Conservation (phyloP, 2,888 invertebrate genomes). For the Molorchus minor region DNA sequence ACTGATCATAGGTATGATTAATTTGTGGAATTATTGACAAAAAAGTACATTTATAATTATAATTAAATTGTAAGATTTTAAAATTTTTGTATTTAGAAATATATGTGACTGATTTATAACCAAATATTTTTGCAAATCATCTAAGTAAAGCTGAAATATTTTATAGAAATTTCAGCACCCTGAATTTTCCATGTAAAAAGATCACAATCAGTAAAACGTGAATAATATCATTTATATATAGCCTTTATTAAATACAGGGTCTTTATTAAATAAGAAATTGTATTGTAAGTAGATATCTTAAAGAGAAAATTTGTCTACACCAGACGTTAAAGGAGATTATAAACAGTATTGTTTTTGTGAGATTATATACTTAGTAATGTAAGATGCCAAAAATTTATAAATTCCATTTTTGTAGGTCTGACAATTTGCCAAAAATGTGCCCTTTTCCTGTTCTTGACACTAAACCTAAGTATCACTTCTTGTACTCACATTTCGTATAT, state of each 20-base stretch:
- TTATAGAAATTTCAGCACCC: slow-evolving; percentile 46
- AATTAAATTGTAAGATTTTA: slow-evolving; percentile 50
- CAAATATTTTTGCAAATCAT: slow-evolving; percentile 47
- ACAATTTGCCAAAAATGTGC: slow-evolving; percentile 33
- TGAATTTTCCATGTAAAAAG: slow-evolving; percentile 48
- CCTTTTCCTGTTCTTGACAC: slow-evolving; percentile 5
- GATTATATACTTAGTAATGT: slow-evolving; percentile 47
- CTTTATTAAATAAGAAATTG: slow-evolving; percentile 61
- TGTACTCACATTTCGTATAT: too few relatives aligned
- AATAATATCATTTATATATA: slow-evolving; percentile 60
- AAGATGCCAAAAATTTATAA: slow-evolving; percentile 44
- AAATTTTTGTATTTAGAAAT: slow-evolving; percentile 50
- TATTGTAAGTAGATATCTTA: slow-evolving; percentile 57
- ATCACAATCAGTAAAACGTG: slow-evolving; percentile 58
- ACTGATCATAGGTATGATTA: slow-evolving; percentile 24
- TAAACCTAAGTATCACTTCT: neutral
- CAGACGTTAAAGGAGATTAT: slow-evolving; percentile 48
- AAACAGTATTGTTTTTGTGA: slow-evolving; percentile 58
- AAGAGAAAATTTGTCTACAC: slow-evolving; percentile 53
- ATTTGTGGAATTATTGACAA: slow-evolving; percentile 43
- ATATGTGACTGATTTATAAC: slow-evolving; percentile 51
- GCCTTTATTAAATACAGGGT: slow-evolving; percentile 64
- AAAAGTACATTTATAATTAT: slow-evolving; percentile 40
- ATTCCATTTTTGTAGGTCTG: slow-evolving; percentile 41
- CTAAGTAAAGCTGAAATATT: slow-evolving; percentile 43